Percentiles rank a stretch among this genome's conserved stretches.
Evolutionary conservation across 2,888 invertebrate species (phyloP).

Genomic region (Pandemis corylana): DNA sequence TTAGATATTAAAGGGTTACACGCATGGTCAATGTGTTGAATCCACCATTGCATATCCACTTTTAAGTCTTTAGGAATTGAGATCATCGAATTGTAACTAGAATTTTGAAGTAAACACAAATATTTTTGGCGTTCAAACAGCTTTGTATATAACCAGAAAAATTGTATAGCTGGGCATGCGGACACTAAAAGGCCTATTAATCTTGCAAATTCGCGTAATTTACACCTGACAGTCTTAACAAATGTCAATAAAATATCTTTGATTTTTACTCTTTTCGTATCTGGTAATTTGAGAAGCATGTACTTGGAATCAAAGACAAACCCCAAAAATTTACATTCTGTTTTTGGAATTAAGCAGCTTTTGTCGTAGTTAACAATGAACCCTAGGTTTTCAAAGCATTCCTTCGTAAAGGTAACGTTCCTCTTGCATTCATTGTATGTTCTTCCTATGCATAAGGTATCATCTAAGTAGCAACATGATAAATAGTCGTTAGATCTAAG

Average conservation of each 20-base stretch:
- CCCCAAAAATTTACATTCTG: slow-evolving; percentile 38
- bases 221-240: not conserved
- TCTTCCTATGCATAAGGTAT: not conserved
- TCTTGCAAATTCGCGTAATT: not conserved
- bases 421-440: slow-evolving; percentile 28
- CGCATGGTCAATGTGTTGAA: not conserved
- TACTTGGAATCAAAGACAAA: slow-evolving; percentile 32
- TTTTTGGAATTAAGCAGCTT: slow-evolving; percentile 33
- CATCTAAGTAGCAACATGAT: not conserved
- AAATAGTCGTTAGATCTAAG: not conserved
- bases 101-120: slow-evolving; percentile 3
- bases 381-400: slow-evolving; percentile 19
- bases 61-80: not conserved
- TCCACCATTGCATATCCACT: not conserved
- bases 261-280: not conserved
- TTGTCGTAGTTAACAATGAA: slow-evolving; percentile 40
- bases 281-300: slow-evolving; percentile 12
- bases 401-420: slow-evolving; percentile 30
- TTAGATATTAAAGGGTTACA: not conserved
- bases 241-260: not conserved
- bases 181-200: not conserved
- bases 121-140: slow-evolving; percentile 26
- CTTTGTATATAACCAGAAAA: slow-evolving; percentile 28
- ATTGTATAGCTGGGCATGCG: slow-evolving; percentile 1
- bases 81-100: not conserved